phyloP scores from a whole-genome alignment of 2,797 vertebrate species.

The Alosa sapidissima region DNA sequence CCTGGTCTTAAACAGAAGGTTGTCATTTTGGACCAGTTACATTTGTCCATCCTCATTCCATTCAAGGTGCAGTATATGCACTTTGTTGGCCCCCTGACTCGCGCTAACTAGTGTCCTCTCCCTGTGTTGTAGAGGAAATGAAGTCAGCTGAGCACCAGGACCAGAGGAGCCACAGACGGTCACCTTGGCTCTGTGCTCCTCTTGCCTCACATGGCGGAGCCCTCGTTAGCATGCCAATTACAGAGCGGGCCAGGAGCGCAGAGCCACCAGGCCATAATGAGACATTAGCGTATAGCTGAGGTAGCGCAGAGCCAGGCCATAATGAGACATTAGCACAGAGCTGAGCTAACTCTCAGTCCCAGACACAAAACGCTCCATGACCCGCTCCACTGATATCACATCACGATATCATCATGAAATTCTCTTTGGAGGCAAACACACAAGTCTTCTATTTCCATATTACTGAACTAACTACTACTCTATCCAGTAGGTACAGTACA shows the following conservation, averaged over 20 bases:
- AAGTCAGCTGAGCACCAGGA: slow-evolving; percentile 32
- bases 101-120: background rate
- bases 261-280: slow-evolving; percentile 51
- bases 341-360: slow-evolving; percentile 28
- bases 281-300: slow-evolving; percentile 27
- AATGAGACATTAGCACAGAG: slow-evolving; percentile 45
- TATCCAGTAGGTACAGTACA: slow-evolving; percentile 10
- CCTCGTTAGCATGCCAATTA: slow-evolving; percentile 57
- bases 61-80: background rate
- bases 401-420: slow-evolving; percentile 3
- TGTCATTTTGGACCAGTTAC: background rate
- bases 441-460: slow-evolving; percentile 42
- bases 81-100: background rate
- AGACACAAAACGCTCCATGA: background rate
- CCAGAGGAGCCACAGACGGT: slow-evolving; percentile 43
- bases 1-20: background rate
- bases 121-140: slow-evolving; percentile 11
- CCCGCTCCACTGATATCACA: slow-evolving; percentile 17
- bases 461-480: slow-evolving; percentile 43
- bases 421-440: slow-evolving; percentile 45
- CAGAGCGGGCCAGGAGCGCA: slow-evolving; percentile 43
- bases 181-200: slow-evolving; percentile 39
- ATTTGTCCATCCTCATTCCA: background rate
- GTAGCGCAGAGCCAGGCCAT: slow-evolving; percentile 45
- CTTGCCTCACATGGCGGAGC: slow-evolving; percentile 30